A percentile compares a stretch with the other conserved stretches of the same genome.
Evolutionary conservation across 92 coral and sea anemone genomes (phyloP).

Genomic region (Meandrina meandrites): DNA sequence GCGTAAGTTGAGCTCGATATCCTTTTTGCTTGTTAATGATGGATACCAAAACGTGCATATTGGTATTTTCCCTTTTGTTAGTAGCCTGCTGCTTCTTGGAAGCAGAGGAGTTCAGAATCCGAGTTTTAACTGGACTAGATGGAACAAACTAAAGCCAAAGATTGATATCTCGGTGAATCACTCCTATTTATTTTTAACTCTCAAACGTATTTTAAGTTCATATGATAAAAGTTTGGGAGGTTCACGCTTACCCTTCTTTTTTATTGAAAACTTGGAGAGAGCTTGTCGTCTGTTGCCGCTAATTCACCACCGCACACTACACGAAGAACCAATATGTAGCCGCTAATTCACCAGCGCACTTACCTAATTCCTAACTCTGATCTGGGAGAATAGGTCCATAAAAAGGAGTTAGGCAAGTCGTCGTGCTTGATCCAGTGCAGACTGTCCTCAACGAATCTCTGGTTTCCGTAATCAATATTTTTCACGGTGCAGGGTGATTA

Average conservation of each 20-base stretch:
- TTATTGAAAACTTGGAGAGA: not conserved
- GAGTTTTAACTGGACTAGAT: not conserved
- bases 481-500: no score
- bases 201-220: not conserved
- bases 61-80: not conserved
- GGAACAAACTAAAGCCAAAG: no score
- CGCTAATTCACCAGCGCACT: no score
- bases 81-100: not conserved
- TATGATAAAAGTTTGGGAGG: not conserved
- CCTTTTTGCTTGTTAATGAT: not conserved
- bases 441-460: no score
- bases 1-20: not conserved
- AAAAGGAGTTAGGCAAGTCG: no score
- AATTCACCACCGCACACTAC: no score
- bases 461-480: no score
- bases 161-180: not conserved
- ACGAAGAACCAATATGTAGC: no score
- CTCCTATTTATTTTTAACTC: not conserved
- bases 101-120: not conserved
- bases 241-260: not conserved
- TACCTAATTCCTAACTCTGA: no score
- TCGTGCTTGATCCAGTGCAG: no score
- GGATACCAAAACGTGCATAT: not conserved
- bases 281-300: not conserved
- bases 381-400: no score